Base-by-base conservation (phyloP, 2,797 vertebrate species). In the Bryconaethiops microstoma region DNA sequence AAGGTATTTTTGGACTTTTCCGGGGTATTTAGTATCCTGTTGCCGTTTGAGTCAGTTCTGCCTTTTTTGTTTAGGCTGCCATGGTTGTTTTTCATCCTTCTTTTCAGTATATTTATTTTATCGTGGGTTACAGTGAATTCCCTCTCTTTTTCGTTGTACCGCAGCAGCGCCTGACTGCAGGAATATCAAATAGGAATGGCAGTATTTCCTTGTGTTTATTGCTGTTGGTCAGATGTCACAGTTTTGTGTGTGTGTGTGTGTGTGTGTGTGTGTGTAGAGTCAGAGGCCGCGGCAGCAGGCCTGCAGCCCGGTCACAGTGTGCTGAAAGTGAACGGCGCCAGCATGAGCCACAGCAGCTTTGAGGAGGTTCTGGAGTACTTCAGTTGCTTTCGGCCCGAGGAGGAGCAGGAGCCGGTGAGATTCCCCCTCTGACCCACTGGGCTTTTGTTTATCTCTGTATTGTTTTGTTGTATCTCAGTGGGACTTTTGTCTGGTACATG, bases 291-390 rank as follows among this genome's bases (percentile, higher is more conserved):
- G 3, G 94, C 92, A 0, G 93, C 91, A 0, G 97, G 98, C 10
- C 96, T 99, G 67, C 96, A 98, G 72, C 95, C 98, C 0, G 97
- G 98, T 35, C 98, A 99, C 89, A 96, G 97, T 77, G 86, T 99
- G 88, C 91, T 97, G 85, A 99, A 99, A 92, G 96, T 98, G 81
- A 99, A 95, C 2, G 97, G 97, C 65, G 95, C 91, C 92, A 97
- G 90, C 0, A 93, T 97, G 87, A 92, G 90, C 81, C 93, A 85
- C 40, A 93, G 94, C 4, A 91, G 92, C 76, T 93, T 95, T 77
- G 77, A 91, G 0, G 97, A 97, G 5, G 97, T 97, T 82, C 93
- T 99, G 85, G 97, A 98, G 71, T 95, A 99, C 89, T 99, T 99
- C 78, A 92, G 93, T 14, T 96, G 95, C 0, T 96, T 96, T 79